Conservation (phyloP, 1,140 invertebrate species). For the Camponotus vicinus region DNA sequence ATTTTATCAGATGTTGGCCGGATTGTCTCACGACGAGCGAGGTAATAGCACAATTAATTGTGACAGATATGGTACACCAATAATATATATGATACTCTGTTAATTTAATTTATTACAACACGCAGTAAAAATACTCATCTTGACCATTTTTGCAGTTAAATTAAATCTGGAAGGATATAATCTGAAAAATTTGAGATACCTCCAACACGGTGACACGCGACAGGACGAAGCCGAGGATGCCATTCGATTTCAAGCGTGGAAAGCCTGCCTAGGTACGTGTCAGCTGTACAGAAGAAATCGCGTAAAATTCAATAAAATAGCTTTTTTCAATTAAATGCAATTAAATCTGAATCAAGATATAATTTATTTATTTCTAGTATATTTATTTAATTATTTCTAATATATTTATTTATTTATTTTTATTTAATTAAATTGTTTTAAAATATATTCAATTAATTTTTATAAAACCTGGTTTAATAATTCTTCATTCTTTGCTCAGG, state of each 20-base stretch:
- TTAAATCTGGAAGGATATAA: constrained; percentile 94
- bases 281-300: not conserved
- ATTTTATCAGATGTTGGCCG: constrained; percentile 98
- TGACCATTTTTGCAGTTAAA: constrained; percentile 86
- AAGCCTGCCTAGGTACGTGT: constrained; percentile 91
- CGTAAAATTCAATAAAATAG: not conserved
- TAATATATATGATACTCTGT: too few species aligned
- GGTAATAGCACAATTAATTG: constrained; percentile 80
- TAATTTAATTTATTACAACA: not conserved
- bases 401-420: not conserved
- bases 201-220: constrained; percentile 91
- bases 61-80: not conserved
- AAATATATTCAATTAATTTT: not conserved
- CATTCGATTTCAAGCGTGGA: constrained; percentile 94
- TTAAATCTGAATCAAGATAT: not conserved
- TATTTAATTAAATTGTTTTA: constrained; percentile 27
- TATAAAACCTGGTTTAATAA: not conserved
- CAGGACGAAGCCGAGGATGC: constrained; percentile 93
- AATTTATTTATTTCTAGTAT: not conserved
- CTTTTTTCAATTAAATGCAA: not conserved
- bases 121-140: not conserved
- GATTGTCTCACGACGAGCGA: constrained; percentile 94
- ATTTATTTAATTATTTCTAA: too few species aligned
- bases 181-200: constrained; percentile 92
- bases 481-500: constrained; percentile 80